Base-by-base conservation (phyloP, 2,797 vertebrate genomes). In the Triplophysa yarkandensis region DNA sequence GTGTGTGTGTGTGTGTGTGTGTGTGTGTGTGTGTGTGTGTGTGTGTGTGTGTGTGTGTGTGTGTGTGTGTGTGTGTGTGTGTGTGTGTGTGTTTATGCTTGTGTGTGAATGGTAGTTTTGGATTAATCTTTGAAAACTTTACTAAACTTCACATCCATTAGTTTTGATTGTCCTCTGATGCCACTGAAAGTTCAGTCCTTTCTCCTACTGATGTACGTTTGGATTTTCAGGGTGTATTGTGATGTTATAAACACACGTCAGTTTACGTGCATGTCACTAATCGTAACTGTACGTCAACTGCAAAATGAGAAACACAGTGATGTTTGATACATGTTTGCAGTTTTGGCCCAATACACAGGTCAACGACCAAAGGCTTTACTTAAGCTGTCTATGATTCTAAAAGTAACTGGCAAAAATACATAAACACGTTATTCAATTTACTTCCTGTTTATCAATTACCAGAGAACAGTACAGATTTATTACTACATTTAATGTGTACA, bases 311-410 rank as follows among this genome's bases (percentile, higher is more conserved):
- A n/a, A n/a, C n/a, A n/a, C n/a, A 28, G 52, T 46, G 7, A 58
- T 16, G 13, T 32, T 30, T 21, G 34, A 13, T 4, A 34, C 28
- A 21, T 30, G 6, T 36, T 30, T 21, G 36, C 10, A 30, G 28
- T 61, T 44, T 17, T 17, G 13, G n/a, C 14, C 28, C 6, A 36
- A 48, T 71, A 28, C 36, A n/a, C 34, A 14, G 14, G 41, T 25
- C 28, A 36, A 61, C 16, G 36, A 71, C 68, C 43, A 61, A 61
- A 61, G 27, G 43, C 28, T 61, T 25, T 34, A 61, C 61, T 70
- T 11, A 34, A 9, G 21, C 4, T 16, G 1, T 54, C 13, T 8
- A 27, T 28, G 1, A 6, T 8, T 19, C 5, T 19, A 0, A 14
- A 46, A 19, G 2, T 52, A 52, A 14, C 23, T 25, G 10, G 50